These are phyloP conservation scores for Mallotus villosus DNA, from an alignment of 2,797 vertebrate species.

Conservation along the genomic window DNA sequence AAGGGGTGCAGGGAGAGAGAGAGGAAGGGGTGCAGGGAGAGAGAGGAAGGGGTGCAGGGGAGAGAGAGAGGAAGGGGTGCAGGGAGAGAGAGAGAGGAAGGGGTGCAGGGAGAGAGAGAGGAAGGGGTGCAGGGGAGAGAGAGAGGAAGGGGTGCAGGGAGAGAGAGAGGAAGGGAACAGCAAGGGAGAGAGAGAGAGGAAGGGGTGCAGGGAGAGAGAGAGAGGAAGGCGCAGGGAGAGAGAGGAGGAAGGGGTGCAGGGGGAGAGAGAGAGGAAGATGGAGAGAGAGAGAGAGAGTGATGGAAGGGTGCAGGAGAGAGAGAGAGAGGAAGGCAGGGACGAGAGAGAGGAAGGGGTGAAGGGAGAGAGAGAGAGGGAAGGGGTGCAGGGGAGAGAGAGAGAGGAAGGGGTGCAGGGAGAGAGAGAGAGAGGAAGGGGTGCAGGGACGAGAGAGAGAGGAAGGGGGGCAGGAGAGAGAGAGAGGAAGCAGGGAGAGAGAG, in stretches of 20 bases:
- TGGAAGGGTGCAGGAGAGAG: constrained; percentile 6
- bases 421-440: background rate
- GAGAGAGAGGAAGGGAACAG: background rate
- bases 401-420: too few species aligned
- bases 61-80: background rate
- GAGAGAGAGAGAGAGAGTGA: constrained; percentile 7
- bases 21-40: background rate
- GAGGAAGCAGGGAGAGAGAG: background rate
- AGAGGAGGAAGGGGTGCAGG: background rate
- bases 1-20: background rate
- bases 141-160: too few species aligned
- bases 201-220: background rate
- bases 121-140: background rate
- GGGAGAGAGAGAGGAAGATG: background rate
- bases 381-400: too few species aligned
- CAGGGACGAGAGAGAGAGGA: background rate
- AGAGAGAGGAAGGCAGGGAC: constrained; percentile 1
- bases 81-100: background rate
- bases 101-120: background rate
- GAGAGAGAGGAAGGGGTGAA: too few species aligned
- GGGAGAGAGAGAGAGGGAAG: constrained; percentile 4
- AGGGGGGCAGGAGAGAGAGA: too few species aligned
- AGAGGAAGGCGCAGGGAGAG: background rate
- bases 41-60: background rate
- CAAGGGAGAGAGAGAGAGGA: too few species aligned